These are phyloP conservation scores for Tachycineta bicolor DNA, from an alignment of 2,113 vertebrate species.

Conservation along the genomic window DNA sequence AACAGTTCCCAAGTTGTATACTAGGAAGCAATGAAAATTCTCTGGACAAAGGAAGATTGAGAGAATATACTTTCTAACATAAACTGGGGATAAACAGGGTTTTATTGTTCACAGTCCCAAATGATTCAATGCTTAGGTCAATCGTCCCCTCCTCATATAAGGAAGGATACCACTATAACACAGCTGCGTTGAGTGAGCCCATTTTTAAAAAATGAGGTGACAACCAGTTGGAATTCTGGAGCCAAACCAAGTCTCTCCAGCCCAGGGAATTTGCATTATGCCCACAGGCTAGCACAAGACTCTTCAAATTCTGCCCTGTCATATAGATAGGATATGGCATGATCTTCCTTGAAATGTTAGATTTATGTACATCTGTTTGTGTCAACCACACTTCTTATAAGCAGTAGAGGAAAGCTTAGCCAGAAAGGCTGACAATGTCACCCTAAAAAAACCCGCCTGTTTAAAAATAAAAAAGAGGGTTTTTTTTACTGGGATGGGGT, in stretches of 20 bases:
- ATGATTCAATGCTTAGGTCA: neutral
- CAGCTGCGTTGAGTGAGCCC: neutral
- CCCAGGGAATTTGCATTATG: constrained; percentile 47
- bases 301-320: constrained; percentile 49
- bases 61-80: neutral
- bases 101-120: neutral
- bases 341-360: constrained; percentile 60
- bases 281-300: constrained; percentile 56
- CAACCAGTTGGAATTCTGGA: constrained; percentile 49
- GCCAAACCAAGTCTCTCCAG: constrained; percentile 20
- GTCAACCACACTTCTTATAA: constrained; percentile 35
- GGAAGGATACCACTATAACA: neutral
- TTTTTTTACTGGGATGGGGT: neutral
- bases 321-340: constrained; percentile 38
- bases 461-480: neutral
- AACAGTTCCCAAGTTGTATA: neutral
- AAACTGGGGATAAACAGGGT: neutral
- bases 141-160: neutral
- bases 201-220: neutral
- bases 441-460: neutral
- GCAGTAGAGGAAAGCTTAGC: constrained; percentile 16
- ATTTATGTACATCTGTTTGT: constrained; percentile 58
- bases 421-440: neutral
- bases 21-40: neutral
- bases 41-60: neutral